These are phyloP conservation scores for Tanypteryx hageni DNA, from an alignment of 2,888 invertebrate genomes.

Conservation along the genomic window DNA sequence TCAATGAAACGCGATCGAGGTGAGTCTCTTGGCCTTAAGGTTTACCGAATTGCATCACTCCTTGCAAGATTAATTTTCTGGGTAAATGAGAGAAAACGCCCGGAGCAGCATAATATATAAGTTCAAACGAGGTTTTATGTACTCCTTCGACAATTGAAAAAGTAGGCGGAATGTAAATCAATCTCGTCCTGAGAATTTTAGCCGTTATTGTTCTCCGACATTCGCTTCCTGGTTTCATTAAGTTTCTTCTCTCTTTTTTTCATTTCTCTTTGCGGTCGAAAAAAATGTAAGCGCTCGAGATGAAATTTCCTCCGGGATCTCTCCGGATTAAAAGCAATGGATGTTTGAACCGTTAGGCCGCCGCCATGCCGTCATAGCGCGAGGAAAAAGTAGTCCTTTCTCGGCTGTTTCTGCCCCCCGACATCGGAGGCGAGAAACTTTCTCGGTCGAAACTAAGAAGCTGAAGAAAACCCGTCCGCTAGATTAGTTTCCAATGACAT, in stretches of 20 bases:
- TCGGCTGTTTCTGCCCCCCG: neutral
- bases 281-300: neutral
- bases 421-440: slow-evolving; percentile 6
- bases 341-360: neutral
- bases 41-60: neutral
- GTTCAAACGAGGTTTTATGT: neutral
- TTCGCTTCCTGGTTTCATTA: neutral
- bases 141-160: neutral
- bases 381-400: neutral
- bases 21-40: neutral
- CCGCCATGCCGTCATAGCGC: too few species aligned
- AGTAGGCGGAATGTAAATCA: neutral
- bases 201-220: neutral
- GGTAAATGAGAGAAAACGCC: neutral
- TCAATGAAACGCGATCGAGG: neutral
- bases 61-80: too few species aligned
- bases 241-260: neutral
- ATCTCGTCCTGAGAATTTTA: neutral
- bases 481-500: slow-evolving; percentile 63
- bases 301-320: slow-evolving; percentile 22
- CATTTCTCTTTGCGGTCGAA: slow-evolving; percentile 5
- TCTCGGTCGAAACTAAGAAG: slow-evolving; percentile 50
- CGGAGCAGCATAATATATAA: neutral
- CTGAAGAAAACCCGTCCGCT: slow-evolving; percentile 48
- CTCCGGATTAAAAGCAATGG: slow-evolving; percentile 22